Base-by-base conservation (phyloP, 2,888 invertebrate species). In the Drosophila tanythrix region DNA sequence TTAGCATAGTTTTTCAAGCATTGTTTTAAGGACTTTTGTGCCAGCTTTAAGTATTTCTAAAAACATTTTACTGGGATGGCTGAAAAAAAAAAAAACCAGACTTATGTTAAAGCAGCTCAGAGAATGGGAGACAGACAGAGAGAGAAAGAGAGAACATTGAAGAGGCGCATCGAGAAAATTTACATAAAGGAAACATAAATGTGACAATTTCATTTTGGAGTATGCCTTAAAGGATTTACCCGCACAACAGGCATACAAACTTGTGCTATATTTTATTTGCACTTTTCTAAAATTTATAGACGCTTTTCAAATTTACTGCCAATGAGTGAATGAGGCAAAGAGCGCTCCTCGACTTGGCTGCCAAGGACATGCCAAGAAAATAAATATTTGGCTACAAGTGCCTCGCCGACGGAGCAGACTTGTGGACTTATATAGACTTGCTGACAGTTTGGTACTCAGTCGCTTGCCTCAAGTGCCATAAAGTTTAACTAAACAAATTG, bases 401-500 rank as follows among this genome's bases (percentile, higher is more conserved):
- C 65, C 65, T 52, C 59, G 51, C 59, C 27, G 36, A 51, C 35
- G 15, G n/a, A 33, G 11, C 1, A 21, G 10, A 13, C 27, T 27
- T n/a, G 35, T 11, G 36, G 36, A 10, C 27, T 29, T 56, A 8
- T 38, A 29, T 55, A 40, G 27, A 59, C 74, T 61, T 48, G 43
- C 66, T 60, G 64, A 64, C 74, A 67, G 46, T 57, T 52, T 27
- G 36, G 50, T 56, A 56, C 69, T 67, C 55, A 58, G 36, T 46
- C 55, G 59, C 52, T 46, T 58, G 73, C 74, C 70, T 74, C 80
- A 68, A 88, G 88, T 83, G 88, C 88, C 85, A 86, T 88, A 86
- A 89, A 86, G 89, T 88, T 86, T 84, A 89, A 87, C 83, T 89
- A 88, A 88, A 89, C 85, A 89, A 88, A 88, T 88, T 88, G 88